Base-by-base conservation (phyloP, 37 sponge, comb jelly and placozoan genomes). In the Ephydatia muelleri region DNA sequence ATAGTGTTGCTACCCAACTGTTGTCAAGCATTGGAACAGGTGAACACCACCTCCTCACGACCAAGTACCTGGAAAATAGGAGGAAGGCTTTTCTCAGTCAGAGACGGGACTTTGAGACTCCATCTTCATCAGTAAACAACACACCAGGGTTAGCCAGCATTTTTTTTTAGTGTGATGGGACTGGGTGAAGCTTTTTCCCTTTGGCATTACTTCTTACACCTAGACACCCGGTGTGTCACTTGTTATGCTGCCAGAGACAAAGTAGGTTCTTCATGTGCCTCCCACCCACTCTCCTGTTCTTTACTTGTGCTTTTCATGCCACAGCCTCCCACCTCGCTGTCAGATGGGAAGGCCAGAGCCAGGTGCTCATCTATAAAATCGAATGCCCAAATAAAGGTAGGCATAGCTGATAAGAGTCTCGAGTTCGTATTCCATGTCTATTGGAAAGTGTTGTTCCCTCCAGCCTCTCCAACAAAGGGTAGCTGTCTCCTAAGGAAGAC, bases 171-270 rank as follows among this genome's bases (percentile, higher is more conserved):
- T 28, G n/a, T 23, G n/a, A 68, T 22, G 19, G 34, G 34, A 8
- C 36, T 0, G 35, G 29, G 38, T 28, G 13, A 49, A 49, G 16
- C 57, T 30, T n/a, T 37, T 39, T 49, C 49, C 1, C 30, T 49
- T 39, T 82, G 49, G 29, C 47, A 11, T 23, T 34, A 9, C 23
- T 3, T 8, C 19, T 57, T 48, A 37, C 33, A 49, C n/a, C 26
- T 22, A 83, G 88, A 2, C 21, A 21, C 28, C 84, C 92, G 8
- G 78, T 83, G 27, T 80, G 70, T 34, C 92, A 91, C 75, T 87
- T 87, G 65, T 32, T 91, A 21, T 47, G 84, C 70, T 87, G 80
- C 83, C 82, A 86, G 68, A 5, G 77, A 25, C 68, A 70, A 22
- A 49, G 31, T 4, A 70, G 72, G 47, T 70, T 57, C 76, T 70